phyloP scores from a whole-genome alignment of 2,797 vertebrate species.

The Adelosebastes latens region DNA sequence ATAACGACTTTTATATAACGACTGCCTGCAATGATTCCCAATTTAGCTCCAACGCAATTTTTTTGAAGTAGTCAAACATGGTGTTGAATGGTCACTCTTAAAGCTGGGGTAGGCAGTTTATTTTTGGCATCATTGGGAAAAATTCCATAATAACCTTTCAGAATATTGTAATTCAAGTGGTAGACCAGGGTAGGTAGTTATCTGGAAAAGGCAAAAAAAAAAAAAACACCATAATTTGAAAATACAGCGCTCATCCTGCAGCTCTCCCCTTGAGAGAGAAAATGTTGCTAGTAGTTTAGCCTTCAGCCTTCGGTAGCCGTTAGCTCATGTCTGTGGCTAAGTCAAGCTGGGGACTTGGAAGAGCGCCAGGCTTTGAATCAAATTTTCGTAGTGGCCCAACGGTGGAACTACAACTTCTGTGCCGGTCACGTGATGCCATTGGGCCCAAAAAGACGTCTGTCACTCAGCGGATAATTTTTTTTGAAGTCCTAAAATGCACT shows the following conservation, averaged over 20 bases:
- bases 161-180: background rate
- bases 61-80: background rate
- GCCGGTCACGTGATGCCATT: no score
- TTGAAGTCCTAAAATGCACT: no score
- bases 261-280: accelerated
- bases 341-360: no score
- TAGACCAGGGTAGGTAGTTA: background rate
- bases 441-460: no score
- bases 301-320: background rate
- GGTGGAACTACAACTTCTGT: no score
- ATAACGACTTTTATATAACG: no score
- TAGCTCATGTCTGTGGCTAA: no score
- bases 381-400: no score
- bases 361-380: no score
- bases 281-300: background rate
- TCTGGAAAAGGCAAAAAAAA: background rate
- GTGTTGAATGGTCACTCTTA: background rate
- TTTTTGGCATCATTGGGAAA: background rate
- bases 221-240: no score
- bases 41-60: background rate
- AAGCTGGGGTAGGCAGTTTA: background rate
- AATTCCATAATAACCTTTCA: background rate
- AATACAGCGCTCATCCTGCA: no score
- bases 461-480: accelerated
- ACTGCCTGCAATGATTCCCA: background rate